Conservation (phyloP, 2,888 invertebrate genomes). For the Cremastobaeus sp. region DNA sequence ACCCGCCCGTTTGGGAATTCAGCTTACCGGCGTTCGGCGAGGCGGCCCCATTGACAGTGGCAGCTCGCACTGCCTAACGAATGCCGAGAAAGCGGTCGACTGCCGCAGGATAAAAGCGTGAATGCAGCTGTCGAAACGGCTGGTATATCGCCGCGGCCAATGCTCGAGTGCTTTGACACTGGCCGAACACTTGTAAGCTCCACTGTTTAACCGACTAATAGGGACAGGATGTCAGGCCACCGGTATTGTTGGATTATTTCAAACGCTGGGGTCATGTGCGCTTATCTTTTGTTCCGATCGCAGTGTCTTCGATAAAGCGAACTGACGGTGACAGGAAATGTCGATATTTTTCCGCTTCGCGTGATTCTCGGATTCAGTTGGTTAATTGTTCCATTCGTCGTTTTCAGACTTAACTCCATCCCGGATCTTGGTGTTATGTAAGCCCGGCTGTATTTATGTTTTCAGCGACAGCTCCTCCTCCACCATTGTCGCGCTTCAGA, state of each 20-base stretch:
- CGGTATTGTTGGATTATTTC: conserved; percentile 51
- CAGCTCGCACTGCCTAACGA: conserved; percentile 64
- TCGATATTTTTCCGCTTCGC: conserved; percentile 48
- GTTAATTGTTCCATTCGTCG: conserved; percentile 41
- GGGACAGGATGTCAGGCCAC: conserved; percentile 55
- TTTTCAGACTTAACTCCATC: conserved; percentile 14
- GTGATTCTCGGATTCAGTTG: conserved; percentile 16
- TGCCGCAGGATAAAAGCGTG: conserved; percentile 63
- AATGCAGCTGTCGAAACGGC: conserved; percentile 62
- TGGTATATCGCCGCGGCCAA: conserved; percentile 50
- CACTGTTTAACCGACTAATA: conserved; percentile 56
- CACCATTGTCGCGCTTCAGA: no score
- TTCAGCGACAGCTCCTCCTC: no score
- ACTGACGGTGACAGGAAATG: conserved; percentile 52
- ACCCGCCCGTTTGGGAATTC: conserved; percentile 79
- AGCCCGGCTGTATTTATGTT: not conserved
- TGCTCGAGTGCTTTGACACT: conserved; percentile 59
- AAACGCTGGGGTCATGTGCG: conserved; percentile 40
- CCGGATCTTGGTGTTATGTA: conserved; percentile 22
- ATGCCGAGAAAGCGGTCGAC: conserved; percentile 65
- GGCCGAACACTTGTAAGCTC: conserved; percentile 56
- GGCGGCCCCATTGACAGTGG: conserved; percentile 61
- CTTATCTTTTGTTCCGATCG: conserved; percentile 37
- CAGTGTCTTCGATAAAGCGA: conserved; percentile 28
- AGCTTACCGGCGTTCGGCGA: conserved; percentile 71